These are phyloP conservation scores for Coelopa frigida DNA, from an alignment of 1,140 invertebrate species.

Conservation along the genomic window DNA sequence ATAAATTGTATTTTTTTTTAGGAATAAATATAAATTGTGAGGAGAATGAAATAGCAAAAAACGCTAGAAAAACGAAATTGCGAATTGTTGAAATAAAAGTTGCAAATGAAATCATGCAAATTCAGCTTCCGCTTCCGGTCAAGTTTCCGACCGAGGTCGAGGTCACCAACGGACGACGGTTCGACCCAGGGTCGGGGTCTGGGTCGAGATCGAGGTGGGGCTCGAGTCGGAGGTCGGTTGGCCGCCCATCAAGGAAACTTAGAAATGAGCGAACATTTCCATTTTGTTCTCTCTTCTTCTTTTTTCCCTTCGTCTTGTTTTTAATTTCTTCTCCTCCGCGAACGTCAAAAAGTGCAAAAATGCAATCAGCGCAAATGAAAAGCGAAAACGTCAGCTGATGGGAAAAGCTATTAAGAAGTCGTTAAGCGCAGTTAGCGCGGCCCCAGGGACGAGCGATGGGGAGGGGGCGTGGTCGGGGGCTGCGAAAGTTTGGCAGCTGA, in stretches of 20 bases:
- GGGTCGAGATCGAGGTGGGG: neutral
- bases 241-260: neutral
- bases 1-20: slow-evolving; percentile 1
- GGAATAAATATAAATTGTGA: neutral
- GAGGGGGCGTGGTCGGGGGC: neutral
- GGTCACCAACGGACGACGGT: slow-evolving; percentile 4
- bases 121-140: neutral
- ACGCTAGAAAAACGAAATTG: slow-evolving; percentile 2
- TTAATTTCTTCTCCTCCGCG: too few relatives aligned
- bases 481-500: neutral
- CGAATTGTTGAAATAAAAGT: slow-evolving; percentile 3
- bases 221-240: neutral
- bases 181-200: neutral
- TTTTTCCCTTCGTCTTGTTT: too few relatives aligned
- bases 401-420: slow-evolving; percentile 13
- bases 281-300: neutral
- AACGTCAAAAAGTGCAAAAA: slow-evolving; percentile 9
- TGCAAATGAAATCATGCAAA: too few relatives aligned
- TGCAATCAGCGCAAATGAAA: slow-evolving; percentile 11
- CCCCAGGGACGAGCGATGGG: too few relatives aligned
- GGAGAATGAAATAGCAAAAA: neutral
- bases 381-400: slow-evolving; percentile 10
- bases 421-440: slow-evolving; percentile 10
- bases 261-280: neutral
- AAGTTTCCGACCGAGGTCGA: too few relatives aligned